Evolutionary conservation across 2,113 vertebrate species (phyloP).

Genomic region (Cariama cristata): DNA sequence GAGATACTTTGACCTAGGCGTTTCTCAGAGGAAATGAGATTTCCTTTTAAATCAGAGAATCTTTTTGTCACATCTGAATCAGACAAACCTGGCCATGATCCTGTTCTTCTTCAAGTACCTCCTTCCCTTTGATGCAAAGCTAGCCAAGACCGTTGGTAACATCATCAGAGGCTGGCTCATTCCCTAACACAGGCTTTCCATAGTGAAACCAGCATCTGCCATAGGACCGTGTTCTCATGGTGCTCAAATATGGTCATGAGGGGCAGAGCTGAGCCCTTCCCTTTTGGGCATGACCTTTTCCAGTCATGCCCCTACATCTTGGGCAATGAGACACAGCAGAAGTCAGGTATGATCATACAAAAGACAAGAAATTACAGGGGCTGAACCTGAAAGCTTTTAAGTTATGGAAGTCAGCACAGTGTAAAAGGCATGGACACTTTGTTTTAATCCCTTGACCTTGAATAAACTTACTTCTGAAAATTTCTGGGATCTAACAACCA

Average conservation of each 20-base stretch:
- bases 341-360: not conserved
- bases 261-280: not conserved
- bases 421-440: not conserved
- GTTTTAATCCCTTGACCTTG: not conserved
- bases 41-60: not conserved
- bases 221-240: rapidly evolving
- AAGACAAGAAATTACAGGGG: not conserved
- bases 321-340: not conserved
- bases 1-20: not conserved
- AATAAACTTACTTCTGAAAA: not conserved
- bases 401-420: not conserved
- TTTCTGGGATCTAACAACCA: not conserved
- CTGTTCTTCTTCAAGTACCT: not conserved
- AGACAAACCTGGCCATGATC: not conserved
- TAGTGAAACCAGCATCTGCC: not conserved
- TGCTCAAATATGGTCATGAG: not conserved
- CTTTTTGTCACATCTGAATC: not conserved
- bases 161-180: not conserved
- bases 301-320: not conserved
- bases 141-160: not conserved
- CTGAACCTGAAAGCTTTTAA: not conserved
- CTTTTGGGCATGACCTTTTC: not conserved
- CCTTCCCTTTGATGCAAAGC: not conserved
- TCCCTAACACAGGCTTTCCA: not conserved
- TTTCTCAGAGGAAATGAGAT: not conserved